Conservation (phyloP, 2,888 invertebrate species). For the Copidosoma aretas region DNA sequence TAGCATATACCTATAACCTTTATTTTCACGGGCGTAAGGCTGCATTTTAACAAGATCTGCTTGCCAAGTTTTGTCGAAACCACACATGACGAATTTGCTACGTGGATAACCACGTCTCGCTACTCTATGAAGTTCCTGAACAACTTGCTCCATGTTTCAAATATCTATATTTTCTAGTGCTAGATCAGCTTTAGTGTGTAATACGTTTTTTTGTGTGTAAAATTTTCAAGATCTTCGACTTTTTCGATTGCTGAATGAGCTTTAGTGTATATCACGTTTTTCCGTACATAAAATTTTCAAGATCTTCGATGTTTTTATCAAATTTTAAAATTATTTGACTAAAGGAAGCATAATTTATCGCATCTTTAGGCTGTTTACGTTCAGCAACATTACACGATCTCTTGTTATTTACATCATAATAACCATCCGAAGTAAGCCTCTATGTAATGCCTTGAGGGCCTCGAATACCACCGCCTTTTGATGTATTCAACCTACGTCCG, state of each 20-base stretch:
- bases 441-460: background rate
- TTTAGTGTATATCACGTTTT: too few relatives aligned
- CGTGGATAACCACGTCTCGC: background rate
- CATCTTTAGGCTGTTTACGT: slow-evolving; percentile 12
- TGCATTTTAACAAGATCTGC: slow-evolving; percentile 38
- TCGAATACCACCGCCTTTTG: background rate
- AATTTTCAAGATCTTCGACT: too few relatives aligned
- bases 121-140: slow-evolving; percentile 3
- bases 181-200: too few relatives aligned
- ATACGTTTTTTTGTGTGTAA: too few relatives aligned
- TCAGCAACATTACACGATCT: too few relatives aligned
- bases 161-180: too few relatives aligned
- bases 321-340: too few relatives aligned
- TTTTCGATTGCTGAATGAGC: too few relatives aligned
- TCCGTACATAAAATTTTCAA: too few relatives aligned
- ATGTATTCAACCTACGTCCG: background rate
- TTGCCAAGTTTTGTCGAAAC: slow-evolving; percentile 47
- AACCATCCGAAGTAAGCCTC: too few relatives aligned
- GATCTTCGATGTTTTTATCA: too few relatives aligned
- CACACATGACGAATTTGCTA: background rate
- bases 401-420: slow-evolving; percentile 11
- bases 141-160: background rate
- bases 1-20: slow-evolving; percentile 53
- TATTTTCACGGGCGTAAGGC: slow-evolving; percentile 35
- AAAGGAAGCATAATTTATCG: slow-evolving; percentile 1